Base-by-base conservation (phyloP, 1,140 invertebrate genomes). In the Cyclargus thomasi region DNA sequence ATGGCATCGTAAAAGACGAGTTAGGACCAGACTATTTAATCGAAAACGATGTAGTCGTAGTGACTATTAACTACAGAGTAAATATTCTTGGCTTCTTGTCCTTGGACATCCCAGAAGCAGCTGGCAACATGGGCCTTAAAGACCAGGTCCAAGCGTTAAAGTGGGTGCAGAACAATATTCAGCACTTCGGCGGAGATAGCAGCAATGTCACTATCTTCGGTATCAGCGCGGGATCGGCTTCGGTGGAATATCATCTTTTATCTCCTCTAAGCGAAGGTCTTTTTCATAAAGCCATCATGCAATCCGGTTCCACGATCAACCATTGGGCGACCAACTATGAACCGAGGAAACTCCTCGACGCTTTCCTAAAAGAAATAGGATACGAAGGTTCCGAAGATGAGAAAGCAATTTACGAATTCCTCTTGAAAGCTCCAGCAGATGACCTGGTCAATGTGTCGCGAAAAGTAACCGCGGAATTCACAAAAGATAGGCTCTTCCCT, bases 11-110 rank as follows among this genome's bases (percentile, higher is more conserved):
- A 8, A 79, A 79, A 67, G 75, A 82, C 16, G 80, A 81, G 22
- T 29, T 73, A 10, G 77, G 82, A 10, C 88, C 90, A 16, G 88
- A 92, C 67, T 89, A 90, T 70, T 82, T 93, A 2, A 79, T 91
- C n/a, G 82, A 88, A 57, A 86, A 92, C 17, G 82, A 92, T 67
- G 85, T 94, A 0, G 86, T 94, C 11, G 71, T 94, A 0, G 92
- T 93, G 1, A 85, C 90, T 6, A 80, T 93, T 7, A 93, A 94
- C 72, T 94, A 94, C 74, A 84, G 93, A 68, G 72, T 94, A 6
- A 92, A 92, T 18, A 68, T 89, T 18, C 78, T 93, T 69, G 91
- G 91, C 22, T 92, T 91, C 68, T 70, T 92, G 29, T 80, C 79
- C 57, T 78, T 91, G 20, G 77, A 77, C 66, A 82, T 85, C 35